Evolutionary conservation across 2,113 vertebrate species (phyloP), one percentile per base, ranked within the genome.

Genomic region (Lipophrys pholis): DNA sequence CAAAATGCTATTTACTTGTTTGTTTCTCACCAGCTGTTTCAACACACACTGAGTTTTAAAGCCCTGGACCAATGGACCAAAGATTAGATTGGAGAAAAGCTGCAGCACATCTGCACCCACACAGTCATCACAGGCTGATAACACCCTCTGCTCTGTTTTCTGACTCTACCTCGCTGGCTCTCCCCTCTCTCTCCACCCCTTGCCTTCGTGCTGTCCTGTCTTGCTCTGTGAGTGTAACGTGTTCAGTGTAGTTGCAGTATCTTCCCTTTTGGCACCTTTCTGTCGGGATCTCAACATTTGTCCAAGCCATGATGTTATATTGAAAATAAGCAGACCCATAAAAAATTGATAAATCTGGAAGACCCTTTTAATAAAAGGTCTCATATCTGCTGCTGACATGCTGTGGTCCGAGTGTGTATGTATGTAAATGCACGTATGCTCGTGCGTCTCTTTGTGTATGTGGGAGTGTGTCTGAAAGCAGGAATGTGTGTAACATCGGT

Each of bases 101-200:
- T 65, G 58, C 68, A 76, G 84, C 30, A 81, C 67, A 53, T 16
- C 51, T 16, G 16, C 55, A 82, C 39, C 50, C 53, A 63, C 46
- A 38, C 57, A 71, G 43, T 70, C 59, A 69, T 77, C 69, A 69
- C 68, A 76, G 14, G 57, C 81, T 69, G 62, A 81, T 52, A 30
- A 56, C 41, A 16, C 59, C 58, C 70, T 56, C 72, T 70, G 66
- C 82, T 88, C 82, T 76, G 77, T 84, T 89, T 84, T 87, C 76
- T 76, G 58, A 82, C 79, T 82, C 90, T 90, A 89, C 87, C 85
- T 90, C 90, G 70, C 81, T 61, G 60, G 59, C 59, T 69, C 61
- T 55, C 76, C 56, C 54, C 58, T 53, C 71, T 59, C 66, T 62
- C 56, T 12, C 45, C 49, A 6, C 81, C 48, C 60, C 64, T 52